These are phyloP conservation scores for Peromyscus melanophrys DNA, from an alignment of 2,797 vertebrate genomes.

Conservation along the genomic window DNA sequence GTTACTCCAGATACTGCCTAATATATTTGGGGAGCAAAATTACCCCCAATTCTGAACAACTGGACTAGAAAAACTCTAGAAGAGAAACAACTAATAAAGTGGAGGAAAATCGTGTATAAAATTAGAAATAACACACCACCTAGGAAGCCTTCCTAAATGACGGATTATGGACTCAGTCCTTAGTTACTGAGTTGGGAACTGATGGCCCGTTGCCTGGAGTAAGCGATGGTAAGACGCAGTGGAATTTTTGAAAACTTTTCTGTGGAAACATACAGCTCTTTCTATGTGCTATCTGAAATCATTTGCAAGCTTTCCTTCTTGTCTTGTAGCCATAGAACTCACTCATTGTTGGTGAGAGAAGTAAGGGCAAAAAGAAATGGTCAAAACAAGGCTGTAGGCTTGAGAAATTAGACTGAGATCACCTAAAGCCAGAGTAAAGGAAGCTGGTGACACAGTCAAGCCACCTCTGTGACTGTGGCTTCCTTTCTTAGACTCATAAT, in stretches of 20 bases:
- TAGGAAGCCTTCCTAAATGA: background rate
- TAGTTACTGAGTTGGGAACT: background rate
- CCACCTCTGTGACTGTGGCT: slow-evolving; percentile 3
- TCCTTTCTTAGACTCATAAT: slow-evolving; percentile 46
- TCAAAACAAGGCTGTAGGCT: background rate
- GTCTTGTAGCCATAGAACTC: background rate
- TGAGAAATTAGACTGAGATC: slow-evolving; percentile 30
- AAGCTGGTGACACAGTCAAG: background rate
- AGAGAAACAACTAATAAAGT: background rate
- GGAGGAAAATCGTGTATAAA: background rate
- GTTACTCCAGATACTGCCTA: background rate
- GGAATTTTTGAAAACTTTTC: slow-evolving; percentile 53
- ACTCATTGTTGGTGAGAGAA: slow-evolving; percentile 29
- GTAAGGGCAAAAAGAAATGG: background rate
- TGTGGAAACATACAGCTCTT: slow-evolving; percentile 45
- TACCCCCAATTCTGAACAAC: background rate
- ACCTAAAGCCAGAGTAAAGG: slow-evolving; percentile 18
- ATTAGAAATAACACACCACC: background rate
- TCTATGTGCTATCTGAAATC: background rate
- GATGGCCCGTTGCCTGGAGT: background rate
- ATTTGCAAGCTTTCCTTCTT: background rate
- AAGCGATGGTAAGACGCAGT: slow-evolving; percentile 3
- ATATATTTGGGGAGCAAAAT: background rate
- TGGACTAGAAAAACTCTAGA: background rate
- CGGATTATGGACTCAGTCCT: background rate